Evolutionary conservation across 92 coral and sea anemone species (phyloP).

Genomic region (Desmophyllum pertusum): DNA sequence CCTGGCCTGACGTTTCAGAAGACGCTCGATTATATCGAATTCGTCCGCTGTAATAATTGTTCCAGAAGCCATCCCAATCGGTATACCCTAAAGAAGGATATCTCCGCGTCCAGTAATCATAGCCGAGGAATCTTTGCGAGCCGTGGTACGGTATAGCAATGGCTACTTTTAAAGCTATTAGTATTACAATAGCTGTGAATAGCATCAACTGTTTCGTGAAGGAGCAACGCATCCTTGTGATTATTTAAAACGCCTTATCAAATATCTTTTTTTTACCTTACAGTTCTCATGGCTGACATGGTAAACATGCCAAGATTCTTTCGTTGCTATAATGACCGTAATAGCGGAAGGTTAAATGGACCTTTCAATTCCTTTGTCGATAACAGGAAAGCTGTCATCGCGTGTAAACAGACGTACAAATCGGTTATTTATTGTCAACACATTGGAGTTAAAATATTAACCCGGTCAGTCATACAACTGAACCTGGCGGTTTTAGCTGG

Average conservation of each 20-base stretch:
- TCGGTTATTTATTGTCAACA: constrained; percentile 9
- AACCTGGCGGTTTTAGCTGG: no score
- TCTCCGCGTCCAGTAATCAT: constrained; percentile 25
- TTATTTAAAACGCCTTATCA: background rate
- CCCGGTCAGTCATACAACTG: background rate
- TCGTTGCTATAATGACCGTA: constrained; percentile 12
- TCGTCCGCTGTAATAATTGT: constrained; percentile 30
- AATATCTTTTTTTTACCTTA: background rate
- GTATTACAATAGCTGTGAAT: background rate
- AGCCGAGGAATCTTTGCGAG: constrained; percentile 17
- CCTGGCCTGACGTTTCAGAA: constrained; percentile 10
- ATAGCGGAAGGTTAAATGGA: background rate
- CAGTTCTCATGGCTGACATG: background rate
- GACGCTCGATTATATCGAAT: constrained; percentile 8
- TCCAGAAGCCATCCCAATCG: constrained; percentile 54
- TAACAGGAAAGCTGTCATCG: constrained; percentile 20
- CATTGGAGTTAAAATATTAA: constrained; percentile 11
- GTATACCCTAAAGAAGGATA: constrained; percentile 29
- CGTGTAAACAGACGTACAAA: constrained; percentile 10
- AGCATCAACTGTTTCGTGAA: background rate
- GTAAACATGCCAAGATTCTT: constrained; percentile 32
- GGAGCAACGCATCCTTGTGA: background rate
- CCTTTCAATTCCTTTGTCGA: constrained; percentile 24
- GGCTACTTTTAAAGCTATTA: background rate
- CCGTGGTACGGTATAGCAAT: constrained; percentile 37